A percentile compares a stretch with the other conserved stretches of the same genome.
Conservation (phyloP, 2,113 vertebrate species). For the Dipodomys spectabilis region DNA sequence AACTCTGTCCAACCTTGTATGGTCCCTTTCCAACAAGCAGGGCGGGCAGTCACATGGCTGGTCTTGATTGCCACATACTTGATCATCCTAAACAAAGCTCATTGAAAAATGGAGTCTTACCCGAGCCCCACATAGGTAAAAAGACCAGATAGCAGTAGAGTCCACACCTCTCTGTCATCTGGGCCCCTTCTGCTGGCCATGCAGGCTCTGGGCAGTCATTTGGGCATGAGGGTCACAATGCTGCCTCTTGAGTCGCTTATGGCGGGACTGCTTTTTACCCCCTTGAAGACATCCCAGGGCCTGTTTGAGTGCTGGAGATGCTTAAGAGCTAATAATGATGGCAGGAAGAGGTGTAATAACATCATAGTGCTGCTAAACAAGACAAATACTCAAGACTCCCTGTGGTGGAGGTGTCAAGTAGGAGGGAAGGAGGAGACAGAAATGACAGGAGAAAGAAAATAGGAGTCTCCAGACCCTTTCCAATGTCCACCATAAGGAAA, state of each 20-base stretch:
- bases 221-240: neutral
- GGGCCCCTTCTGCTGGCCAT: neutral
- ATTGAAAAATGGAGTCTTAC: neutral
- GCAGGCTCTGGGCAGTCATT: accelerated
- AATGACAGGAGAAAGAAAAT: neutral
- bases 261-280: too few species aligned
- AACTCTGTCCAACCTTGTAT: accelerated
- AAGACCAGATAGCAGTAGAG: neutral
- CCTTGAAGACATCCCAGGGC: neutral
- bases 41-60: accelerated
- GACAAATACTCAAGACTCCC: neutral
- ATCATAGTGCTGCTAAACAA: too few species aligned
- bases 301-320: neutral
- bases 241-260: neutral
- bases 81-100: neutral
- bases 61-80: too few species aligned
- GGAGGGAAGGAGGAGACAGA: too few species aligned
- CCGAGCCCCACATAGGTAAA: neutral
- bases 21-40: too few species aligned
- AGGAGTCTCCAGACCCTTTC: neutral
- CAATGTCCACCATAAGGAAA: neutral
- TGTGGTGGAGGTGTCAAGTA: accelerated
- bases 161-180: accelerated
- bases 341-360: too few species aligned
- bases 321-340: neutral